A percentile compares a stretch with the other conserved stretches of the same genome.
phyloP scores from a whole-genome alignment of 2,888 invertebrate genomes.

The Drosophila merina region DNA sequence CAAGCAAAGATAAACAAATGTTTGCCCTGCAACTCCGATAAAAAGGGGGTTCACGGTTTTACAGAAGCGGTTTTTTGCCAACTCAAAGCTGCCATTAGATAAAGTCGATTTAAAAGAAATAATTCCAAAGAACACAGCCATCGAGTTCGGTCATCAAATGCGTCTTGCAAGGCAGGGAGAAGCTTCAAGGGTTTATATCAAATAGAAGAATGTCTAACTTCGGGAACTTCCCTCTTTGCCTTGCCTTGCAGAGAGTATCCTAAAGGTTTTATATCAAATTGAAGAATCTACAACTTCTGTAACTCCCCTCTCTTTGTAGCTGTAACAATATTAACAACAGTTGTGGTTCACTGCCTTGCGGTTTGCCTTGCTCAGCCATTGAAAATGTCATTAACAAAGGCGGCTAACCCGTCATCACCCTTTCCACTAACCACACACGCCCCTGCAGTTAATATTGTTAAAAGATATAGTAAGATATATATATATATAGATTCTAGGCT shows the following conservation, averaged over 20 bases:
- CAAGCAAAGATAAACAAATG: slow-evolving; percentile 60
- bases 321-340: slow-evolving; percentile 27
- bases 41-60: slow-evolving; percentile 34
- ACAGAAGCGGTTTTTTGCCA: background rate
- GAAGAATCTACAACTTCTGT: background rate
- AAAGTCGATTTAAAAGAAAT: slow-evolving; percentile 10
- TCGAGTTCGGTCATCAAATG: slow-evolving; percentile 2
- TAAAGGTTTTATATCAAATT: too few relatives aligned
- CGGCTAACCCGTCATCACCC: slow-evolving; percentile 16
- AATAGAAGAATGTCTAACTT: too few relatives aligned
- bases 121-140: slow-evolving; percentile 23
- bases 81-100: slow-evolving; percentile 55
- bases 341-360: slow-evolving; percentile 32
- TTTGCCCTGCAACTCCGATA: slow-evolving; percentile 53
- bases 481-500: slow-evolving; percentile 42
- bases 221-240: too few relatives aligned
- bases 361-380: slow-evolving; percentile 20
- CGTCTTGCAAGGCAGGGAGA: too few relatives aligned
- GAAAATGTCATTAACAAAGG: slow-evolving; percentile 37
- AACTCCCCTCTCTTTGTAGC: slow-evolving; percentile 6
- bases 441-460: slow-evolving; percentile 15
- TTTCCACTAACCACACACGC: slow-evolving; percentile 2
- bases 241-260: too few relatives aligned
- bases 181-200: too few relatives aligned
- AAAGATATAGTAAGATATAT: slow-evolving; percentile 22